Evolutionary conservation across 35 echinoderm and acorn worm species (phyloP), one percentile per base, ranked within the genome.

Genomic region (Acanthaster planci): DNA sequence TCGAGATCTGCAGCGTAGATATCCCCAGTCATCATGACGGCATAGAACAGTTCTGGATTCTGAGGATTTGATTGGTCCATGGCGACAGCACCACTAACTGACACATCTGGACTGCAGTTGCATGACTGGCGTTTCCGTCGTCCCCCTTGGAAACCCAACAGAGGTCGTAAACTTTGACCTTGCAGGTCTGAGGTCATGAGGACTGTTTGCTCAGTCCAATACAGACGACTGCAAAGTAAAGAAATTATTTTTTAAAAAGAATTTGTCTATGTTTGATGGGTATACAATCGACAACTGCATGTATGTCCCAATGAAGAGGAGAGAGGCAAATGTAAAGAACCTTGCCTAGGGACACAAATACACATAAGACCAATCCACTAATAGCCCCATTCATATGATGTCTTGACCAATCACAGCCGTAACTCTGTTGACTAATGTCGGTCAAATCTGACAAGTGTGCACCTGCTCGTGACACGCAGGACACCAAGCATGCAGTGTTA

Each of bases 121-220:
- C 89, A 85, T 9, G 53, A 76, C 19, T 85, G 38, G 16, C 89
- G 76, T 77, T 81, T 84, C 32, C 77, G 77, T 31, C 87, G 57
- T 38, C 79, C n/a, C 1, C 52, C 27, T 16, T 21, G 42, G 31
- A 22, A 7, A 14, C 84, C 89, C 64, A 93, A 78, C 17, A 93
- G 26, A 39, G 80, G 80, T 12, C 60, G 53, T 31, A 31, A 57
- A 29, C 53, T 82, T 84, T 81, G 17, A 80, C 86, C 91, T 34
- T 84, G n/a, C 5, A 93, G 81, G 55, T 84, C 80, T 67, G 92
- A 89, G 54, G 86, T 85, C 78, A 85, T 93, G 31, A 89, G 40
- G 21, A 54, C 50, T 17, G 29, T 51, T 17, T 40, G 37, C 67
- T 90, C 85, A 39, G 85, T 84, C 93, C 93, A 95, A 36, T 91